Evolutionary conservation across 2,797 vertebrate species (phyloP).

Genomic region (Vireo griseus): DNA sequence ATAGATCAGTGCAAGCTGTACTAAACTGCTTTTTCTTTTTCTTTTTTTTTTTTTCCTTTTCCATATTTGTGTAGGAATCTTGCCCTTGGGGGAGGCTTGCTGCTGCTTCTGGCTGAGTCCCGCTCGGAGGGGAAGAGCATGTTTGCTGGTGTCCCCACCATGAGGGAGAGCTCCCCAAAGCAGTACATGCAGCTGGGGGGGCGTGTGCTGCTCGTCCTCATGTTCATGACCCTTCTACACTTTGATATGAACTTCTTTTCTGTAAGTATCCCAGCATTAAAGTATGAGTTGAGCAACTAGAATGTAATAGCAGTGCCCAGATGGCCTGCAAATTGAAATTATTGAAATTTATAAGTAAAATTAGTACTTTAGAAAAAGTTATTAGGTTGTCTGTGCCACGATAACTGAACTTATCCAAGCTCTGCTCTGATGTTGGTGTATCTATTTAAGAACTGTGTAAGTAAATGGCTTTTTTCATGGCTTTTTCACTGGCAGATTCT

Average conservation of each 20-base stretch:
- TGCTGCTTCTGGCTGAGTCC: slow-evolving; percentile 93
- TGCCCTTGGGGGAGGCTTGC: slow-evolving; percentile 91
- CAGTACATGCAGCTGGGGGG: slow-evolving; percentile 99
- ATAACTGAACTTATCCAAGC: fast-evolving
- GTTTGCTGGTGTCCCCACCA: slow-evolving; percentile 91
- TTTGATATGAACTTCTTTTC: slow-evolving; percentile 94
- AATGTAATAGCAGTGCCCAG: neutral
- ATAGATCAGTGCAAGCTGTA: neutral
- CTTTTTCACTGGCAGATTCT: slow-evolving; percentile 78
- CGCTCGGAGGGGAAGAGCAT: slow-evolving; percentile 98
- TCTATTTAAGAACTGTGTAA: neutral
- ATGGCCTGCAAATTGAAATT: neutral
- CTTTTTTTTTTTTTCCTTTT: fast-evolving
- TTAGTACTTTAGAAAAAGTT: neutral
- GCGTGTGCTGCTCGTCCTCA: slow-evolving; percentile 91
- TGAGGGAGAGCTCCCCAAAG: slow-evolving; percentile 87
- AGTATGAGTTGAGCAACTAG: neutral
- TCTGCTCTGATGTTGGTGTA: neutral
- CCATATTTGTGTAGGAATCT: slow-evolving; percentile 81
- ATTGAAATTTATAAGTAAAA: neutral
- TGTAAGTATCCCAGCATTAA: slow-evolving; percentile 75
- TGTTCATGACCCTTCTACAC: slow-evolving; percentile 99
- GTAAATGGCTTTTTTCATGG: neutral
- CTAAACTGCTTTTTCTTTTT: neutral
- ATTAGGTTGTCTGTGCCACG: neutral